Conservation (phyloP, 2,797 vertebrate genomes). For the Neosalanx taihuensis region DNA sequence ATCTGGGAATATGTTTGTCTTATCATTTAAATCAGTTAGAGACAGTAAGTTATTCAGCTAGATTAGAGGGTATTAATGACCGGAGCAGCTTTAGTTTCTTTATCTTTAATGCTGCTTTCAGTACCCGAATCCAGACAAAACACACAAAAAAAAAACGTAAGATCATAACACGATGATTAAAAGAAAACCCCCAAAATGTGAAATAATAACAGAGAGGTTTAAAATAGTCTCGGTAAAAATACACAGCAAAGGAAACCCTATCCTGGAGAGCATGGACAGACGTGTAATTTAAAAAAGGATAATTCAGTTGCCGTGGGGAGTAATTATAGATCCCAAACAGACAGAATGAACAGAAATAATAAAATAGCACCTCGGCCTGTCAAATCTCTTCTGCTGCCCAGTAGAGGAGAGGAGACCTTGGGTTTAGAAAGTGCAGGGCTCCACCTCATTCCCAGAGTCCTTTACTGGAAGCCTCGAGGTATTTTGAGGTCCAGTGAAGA, state of each 20-base stretch:
- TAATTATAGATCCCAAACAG: constrained; percentile 76
- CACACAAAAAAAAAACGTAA: constrained; percentile 52
- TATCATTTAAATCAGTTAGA: neutral
- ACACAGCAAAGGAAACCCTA: constrained; percentile 72
- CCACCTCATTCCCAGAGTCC: constrained; percentile 38
- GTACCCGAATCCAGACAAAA: constrained; percentile 63
- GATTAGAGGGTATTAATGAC: too few relatives aligned
- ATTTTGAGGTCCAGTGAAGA: constrained; percentile 23
- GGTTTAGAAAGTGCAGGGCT: constrained; percentile 52
- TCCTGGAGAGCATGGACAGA: constrained; percentile 64
- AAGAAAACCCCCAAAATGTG: constrained; percentile 1
- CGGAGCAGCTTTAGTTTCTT: neutral
- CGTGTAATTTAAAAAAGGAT: constrained; percentile 71
- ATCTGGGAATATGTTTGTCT: neutral
- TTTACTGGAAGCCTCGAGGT: constrained; percentile 57
- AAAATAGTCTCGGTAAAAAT: constrained; percentile 76
- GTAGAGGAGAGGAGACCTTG: constrained; percentile 59
- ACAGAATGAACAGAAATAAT: constrained; percentile 76
- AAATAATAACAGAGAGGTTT: constrained; percentile 68
- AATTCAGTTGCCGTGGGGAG: constrained; percentile 72
- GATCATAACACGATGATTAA: constrained; percentile 65
- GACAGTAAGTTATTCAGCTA: neutral
- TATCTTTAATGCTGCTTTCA: constrained; percentile 50
- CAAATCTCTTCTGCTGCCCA: constrained; percentile 54
- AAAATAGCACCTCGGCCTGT: constrained; percentile 75